A percentile compares a stretch with the other conserved stretches of the same genome.
Evolutionary conservation across 2,113 vertebrate species (phyloP).

Genomic region (Scomber colias): DNA sequence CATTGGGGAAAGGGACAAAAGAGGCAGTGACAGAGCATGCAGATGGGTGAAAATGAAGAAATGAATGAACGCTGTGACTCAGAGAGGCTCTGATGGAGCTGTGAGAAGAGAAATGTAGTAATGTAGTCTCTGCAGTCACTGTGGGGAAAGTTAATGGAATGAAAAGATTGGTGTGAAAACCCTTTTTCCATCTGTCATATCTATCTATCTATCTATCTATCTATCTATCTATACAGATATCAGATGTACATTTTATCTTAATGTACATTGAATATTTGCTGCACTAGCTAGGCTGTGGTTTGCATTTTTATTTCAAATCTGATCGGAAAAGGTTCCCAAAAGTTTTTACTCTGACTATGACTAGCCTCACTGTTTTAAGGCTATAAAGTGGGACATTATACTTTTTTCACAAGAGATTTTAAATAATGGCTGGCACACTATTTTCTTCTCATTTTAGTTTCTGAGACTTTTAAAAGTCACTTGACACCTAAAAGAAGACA

Average conservation of each 20-base stretch:
- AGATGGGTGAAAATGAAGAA: slow-evolving; percentile 51
- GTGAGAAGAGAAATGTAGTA: slow-evolving; percentile 10
- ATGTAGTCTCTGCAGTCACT: slow-evolving; percentile 17
- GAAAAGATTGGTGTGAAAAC: slow-evolving; percentile 18
- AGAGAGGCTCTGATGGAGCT: slow-evolving; percentile 20
- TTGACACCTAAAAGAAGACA: not conserved
- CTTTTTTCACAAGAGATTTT: no score
- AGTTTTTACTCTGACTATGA: no score
- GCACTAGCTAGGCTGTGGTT: not conserved
- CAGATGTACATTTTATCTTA: not conserved
- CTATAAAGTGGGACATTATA: no score
- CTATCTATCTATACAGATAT: no score
- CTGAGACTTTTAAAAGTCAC: not conserved
- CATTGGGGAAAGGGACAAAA: slow-evolving; percentile 51
- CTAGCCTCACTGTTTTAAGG: no score
- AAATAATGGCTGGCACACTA: no score
- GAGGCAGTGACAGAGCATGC: slow-evolving; percentile 67
- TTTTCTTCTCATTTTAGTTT: not conserved
- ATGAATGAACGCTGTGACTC: slow-evolving; percentile 8
- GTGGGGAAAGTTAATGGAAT: slow-evolving; percentile 30
- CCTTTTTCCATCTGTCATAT: not conserved
- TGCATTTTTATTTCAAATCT: not conserved
- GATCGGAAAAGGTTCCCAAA: not conserved
- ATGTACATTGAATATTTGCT: not conserved
- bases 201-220: no score